A percentile compares a stretch with the other conserved stretches of the same genome.
Conservation (phyloP, 2,888 invertebrate species). For the Amphipyra tragopoginis region DNA sequence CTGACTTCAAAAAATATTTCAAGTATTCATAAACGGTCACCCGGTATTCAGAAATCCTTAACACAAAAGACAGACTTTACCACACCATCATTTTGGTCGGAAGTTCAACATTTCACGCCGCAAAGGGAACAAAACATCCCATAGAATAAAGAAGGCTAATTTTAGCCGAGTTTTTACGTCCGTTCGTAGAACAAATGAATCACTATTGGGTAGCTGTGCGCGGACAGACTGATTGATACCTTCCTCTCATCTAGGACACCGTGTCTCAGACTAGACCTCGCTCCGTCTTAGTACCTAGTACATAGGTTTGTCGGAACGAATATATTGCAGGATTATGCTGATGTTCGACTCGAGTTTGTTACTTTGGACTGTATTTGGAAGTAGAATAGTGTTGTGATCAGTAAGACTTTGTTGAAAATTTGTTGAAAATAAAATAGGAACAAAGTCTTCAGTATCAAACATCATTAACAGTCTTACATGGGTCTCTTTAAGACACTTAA, state of each 20-base stretch:
- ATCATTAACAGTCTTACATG: no score
- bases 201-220: constrained; percentile 45
- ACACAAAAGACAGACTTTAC: not conserved
- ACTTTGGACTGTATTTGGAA: constrained; percentile 17
- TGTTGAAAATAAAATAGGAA: not conserved
- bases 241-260: constrained; percentile 49
- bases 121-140: constrained; percentile 24
- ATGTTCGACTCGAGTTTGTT: not conserved
- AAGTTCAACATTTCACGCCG: constrained; percentile 5
- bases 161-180: constrained; percentile 41
- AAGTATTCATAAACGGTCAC: no score
- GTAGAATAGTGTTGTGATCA: constrained; percentile 2
- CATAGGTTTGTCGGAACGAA: not conserved
- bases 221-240: constrained; percentile 56
- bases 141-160: constrained; percentile 34
- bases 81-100: not conserved
- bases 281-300: constrained; percentile 24
- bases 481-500: no score
- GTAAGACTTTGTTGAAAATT: not conserved
- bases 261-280: constrained; percentile 40
- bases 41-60: not conserved
- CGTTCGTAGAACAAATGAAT: constrained; percentile 46
- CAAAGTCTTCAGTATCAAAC: no score
- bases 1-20: no score
- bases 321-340: no score